Evolutionary conservation across 2,888 invertebrate species (phyloP), one percentile per base, ranked within the genome.

Genomic region (Cataglyphis altisquamis): DNA sequence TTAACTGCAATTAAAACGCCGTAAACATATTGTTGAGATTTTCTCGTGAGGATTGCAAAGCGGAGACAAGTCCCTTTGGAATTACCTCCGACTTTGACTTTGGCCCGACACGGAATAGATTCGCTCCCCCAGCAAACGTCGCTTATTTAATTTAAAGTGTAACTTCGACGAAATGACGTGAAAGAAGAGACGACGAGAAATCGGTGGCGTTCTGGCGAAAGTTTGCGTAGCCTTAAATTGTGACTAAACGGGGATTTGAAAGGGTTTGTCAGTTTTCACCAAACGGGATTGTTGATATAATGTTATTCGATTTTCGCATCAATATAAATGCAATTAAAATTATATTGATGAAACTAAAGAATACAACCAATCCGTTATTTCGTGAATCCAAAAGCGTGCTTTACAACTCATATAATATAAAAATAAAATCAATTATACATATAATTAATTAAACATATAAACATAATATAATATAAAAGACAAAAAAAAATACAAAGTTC

Each of bases 111-210:
- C 63, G 21, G 64, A 62, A 85, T 73, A 41, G 41, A 84, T 78
- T 83, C 74, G 29, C 60, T 74, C 57, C 60, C 12, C 55, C 55
- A 48, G 64, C 25, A 25, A 72, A 32, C 60, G 57, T 3, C 32
- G 66, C 10, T 82, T 73, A 84, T 81, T 88, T 85, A 85, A 88
- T 88, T 89, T 81, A 68, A 78, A 84, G 60, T 55, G 45, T 66
- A 88, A 89, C 84, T 89, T 85, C 15, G 62, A 8, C 15, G 29
- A 74, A 74, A 74, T 63, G 64, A 63, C 18, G 45, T 15, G 45
- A 74, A 74, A 74, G 45, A 74, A 45, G 60, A 12, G 74, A 60
- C 45, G 67, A 57, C 45, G 41, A 62, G 75, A 62, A 41, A 66
- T 25, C 68, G 62, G 55, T 72, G 18, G 68, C 5, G 21, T 10